These are phyloP conservation scores for Dimorphilus gyrociliatus DNA, from an alignment of 2,888 invertebrate genomes.

Conservation along the genomic window DNA sequence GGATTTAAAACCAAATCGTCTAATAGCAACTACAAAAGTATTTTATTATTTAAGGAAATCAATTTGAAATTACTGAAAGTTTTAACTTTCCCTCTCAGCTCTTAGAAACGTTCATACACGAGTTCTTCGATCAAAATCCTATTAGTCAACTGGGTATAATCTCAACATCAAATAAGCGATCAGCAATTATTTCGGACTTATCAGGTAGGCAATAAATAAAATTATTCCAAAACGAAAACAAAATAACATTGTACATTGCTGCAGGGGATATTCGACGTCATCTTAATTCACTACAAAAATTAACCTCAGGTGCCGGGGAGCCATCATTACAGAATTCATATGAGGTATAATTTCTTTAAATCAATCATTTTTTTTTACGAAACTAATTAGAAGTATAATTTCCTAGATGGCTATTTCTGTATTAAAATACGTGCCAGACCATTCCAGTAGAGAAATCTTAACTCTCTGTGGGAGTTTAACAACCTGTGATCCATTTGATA, in stretches of 20 bases:
- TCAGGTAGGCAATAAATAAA: not conserved
- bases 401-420: constrained; percentile 1
- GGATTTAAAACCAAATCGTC: constrained; percentile 80
- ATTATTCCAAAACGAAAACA: not conserved
- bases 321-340: constrained; percentile 90
- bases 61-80: not conserved
- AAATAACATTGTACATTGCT: constrained; percentile 5
- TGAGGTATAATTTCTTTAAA: constrained; percentile 44
- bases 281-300: constrained; percentile 34
- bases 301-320: constrained; percentile 60
- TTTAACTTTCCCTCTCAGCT: constrained; percentile 51
- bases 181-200: constrained; percentile 51
- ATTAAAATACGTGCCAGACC: constrained; percentile 66
- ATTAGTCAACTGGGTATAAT: constrained; percentile 90
- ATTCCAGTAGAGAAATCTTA: constrained; percentile 83
- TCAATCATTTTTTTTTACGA: constrained; percentile 1
- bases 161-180: constrained; percentile 73
- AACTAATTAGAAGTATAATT: not conserved
- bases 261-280: constrained; percentile 40
- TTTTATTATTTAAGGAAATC: constrained; percentile 1
- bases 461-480: constrained; percentile 81
- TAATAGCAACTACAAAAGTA: constrained; percentile 71
- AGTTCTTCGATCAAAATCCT: constrained; percentile 96
- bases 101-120: constrained; percentile 78
- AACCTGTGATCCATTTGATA: constrained; percentile 89